These are phyloP conservation scores for Antrozous pallidus DNA, from an alignment of 2,797 vertebrate species.

Conservation along the genomic window DNA sequence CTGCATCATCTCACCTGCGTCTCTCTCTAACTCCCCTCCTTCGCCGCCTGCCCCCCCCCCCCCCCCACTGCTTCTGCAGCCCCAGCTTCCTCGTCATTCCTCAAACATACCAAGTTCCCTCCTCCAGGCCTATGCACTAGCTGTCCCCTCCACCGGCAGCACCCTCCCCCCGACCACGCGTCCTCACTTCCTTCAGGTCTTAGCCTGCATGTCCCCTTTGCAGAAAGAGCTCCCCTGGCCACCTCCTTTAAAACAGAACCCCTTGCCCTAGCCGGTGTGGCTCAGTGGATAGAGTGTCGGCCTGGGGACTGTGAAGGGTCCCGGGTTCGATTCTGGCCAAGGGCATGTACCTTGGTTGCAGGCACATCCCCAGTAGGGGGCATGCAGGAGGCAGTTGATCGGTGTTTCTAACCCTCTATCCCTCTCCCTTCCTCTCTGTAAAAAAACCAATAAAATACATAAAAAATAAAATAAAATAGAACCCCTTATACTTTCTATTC, in stretches of 20 bases:
- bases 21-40: background rate
- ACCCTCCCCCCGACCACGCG: background rate
- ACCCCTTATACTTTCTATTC: background rate
- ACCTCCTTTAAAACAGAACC: background rate
- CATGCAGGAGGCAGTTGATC: no score
- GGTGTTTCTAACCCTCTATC: no score
- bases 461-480: no score
- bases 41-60: background rate
- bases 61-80: background rate
- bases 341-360: no score
- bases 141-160: background rate
- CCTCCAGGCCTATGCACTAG: background rate
- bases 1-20: rapidly evolving
- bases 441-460: no score
- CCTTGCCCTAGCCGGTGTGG: no score
- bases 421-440: no score
- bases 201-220: background rate
- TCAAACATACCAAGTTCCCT: background rate
- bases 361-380: no score
- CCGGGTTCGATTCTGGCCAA: no score
- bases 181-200: background rate
- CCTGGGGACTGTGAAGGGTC: no score
- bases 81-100: rapidly evolving
- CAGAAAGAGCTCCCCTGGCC: background rate
- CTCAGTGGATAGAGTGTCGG: no score